Evolutionary conservation across 2,888 invertebrate species (phyloP).

Genomic region (Cheilosia impressa): DNA sequence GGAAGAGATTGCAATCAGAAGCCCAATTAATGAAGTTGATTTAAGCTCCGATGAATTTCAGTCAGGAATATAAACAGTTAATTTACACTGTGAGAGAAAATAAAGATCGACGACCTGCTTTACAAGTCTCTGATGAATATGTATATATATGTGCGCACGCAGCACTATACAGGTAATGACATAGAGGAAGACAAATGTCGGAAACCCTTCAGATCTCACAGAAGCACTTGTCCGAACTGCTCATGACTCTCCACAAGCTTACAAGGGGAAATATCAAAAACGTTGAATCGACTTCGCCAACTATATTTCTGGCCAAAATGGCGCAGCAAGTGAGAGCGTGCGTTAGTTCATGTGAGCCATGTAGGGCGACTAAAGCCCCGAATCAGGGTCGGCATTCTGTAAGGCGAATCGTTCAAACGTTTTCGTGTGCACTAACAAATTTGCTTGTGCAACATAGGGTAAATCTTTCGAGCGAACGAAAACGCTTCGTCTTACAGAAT

Average conservation of each 20-base stretch:
- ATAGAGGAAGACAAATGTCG: not conserved
- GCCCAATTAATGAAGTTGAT: not conserved
- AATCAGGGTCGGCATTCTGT: too few species aligned
- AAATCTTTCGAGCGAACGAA: too few species aligned
- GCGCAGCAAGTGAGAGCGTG: not conserved
- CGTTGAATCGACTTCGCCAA: not conserved
- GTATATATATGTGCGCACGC: not conserved
- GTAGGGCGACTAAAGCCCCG: not conserved
- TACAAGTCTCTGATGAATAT: not conserved
- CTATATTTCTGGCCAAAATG: conserved; percentile 11
- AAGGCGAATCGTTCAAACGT: too few species aligned
- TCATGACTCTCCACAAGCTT: conserved; percentile 11
- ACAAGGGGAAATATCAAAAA: not conserved
- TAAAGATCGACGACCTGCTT: not conserved
- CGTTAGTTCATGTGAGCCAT: not conserved
- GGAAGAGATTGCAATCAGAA: not conserved
- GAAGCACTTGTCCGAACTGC: not conserved
- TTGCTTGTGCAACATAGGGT: too few species aligned
- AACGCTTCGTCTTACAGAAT: too few species aligned
- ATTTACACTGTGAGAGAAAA: not conserved
- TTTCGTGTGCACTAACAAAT: too few species aligned
- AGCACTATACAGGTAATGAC: not conserved
- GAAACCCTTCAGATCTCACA: not conserved
- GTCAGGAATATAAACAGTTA: conserved; percentile 6
- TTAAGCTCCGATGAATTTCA: not conserved